Evolutionary conservation across 2,888 invertebrate genomes (phyloP).

Genomic region (Ophonus ardosiacus): DNA sequence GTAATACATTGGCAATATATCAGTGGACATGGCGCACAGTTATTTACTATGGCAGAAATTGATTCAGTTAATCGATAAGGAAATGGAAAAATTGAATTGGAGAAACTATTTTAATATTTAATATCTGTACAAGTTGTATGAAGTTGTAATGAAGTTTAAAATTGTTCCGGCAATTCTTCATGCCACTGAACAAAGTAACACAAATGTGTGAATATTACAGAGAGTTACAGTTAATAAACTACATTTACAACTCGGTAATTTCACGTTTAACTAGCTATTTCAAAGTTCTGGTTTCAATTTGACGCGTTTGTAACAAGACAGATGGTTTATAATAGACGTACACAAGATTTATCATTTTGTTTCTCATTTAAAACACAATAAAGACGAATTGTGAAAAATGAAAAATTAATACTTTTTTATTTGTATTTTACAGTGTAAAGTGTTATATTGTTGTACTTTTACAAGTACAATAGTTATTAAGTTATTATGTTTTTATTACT

Average conservation of each 20-base stretch:
- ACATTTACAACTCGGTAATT: background rate
- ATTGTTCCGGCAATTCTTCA: background rate
- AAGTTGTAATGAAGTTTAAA: background rate
- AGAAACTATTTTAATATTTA: slow-evolving; percentile 15
- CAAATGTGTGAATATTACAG: background rate
- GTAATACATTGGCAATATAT: slow-evolving; percentile 63
- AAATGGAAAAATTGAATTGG: slow-evolving; percentile 35
- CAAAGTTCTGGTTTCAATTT: background rate
- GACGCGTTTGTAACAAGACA: background rate
- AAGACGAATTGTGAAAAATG: no score
- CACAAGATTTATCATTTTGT: background rate
- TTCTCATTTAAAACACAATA: background rate
- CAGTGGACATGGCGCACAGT: slow-evolving; percentile 44
- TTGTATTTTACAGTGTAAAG: no score
- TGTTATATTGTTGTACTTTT: no score
- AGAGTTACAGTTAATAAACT: background rate
- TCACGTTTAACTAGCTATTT: background rate
- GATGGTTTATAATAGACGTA: background rate
- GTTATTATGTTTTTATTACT: no score
- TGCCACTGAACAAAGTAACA: background rate
- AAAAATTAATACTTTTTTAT: no score
- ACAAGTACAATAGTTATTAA: no score
- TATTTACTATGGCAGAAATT: slow-evolving; percentile 51
- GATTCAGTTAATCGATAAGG: slow-evolving; percentile 9
- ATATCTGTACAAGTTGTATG: background rate